phyloP scores from a whole-genome alignment of 92 coral and sea anemone species.

The Palythoa grandiflora region DNA sequence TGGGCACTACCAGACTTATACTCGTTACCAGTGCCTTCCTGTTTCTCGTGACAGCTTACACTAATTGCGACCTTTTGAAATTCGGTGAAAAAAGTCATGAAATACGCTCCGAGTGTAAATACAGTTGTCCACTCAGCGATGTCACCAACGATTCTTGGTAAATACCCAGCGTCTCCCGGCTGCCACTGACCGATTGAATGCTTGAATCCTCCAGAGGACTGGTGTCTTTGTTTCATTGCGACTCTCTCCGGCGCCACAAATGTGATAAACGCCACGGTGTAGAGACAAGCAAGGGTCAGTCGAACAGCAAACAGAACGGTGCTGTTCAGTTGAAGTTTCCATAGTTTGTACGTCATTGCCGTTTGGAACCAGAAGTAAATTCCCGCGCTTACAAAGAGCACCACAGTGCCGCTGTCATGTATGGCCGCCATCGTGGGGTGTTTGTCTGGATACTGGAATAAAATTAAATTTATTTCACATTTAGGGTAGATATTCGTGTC shows the following conservation, averaged over 20 bases:
- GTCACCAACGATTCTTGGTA: constrained; percentile 22
- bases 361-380: constrained; percentile 47
- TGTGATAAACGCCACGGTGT: constrained; percentile 34
- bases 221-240: constrained; percentile 22
- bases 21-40: constrained; percentile 37
- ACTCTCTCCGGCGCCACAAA: constrained; percentile 37
- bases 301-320: constrained; percentile 26
- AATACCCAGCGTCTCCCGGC: constrained; percentile 35
- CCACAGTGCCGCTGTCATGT: constrained; percentile 28
- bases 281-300: constrained; percentile 21
- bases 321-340: constrained; percentile 33
- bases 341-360: constrained; percentile 31
- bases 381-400: constrained; percentile 32
- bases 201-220: constrained; percentile 21
- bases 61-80: constrained; percentile 29
- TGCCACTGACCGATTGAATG: constrained; percentile 47
- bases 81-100: constrained; percentile 32
- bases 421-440: constrained; percentile 36
- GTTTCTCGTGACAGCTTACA: constrained; percentile 25
- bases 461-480: not conserved
- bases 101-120: constrained; percentile 37
- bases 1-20: constrained; percentile 39
- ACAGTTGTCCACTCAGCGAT: constrained; percentile 47
- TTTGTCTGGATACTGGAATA: constrained; percentile 19
- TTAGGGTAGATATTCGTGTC: not conserved